Base-by-base conservation (phyloP, 1,140 invertebrate species). In the Drosophila navojoa region DNA sequence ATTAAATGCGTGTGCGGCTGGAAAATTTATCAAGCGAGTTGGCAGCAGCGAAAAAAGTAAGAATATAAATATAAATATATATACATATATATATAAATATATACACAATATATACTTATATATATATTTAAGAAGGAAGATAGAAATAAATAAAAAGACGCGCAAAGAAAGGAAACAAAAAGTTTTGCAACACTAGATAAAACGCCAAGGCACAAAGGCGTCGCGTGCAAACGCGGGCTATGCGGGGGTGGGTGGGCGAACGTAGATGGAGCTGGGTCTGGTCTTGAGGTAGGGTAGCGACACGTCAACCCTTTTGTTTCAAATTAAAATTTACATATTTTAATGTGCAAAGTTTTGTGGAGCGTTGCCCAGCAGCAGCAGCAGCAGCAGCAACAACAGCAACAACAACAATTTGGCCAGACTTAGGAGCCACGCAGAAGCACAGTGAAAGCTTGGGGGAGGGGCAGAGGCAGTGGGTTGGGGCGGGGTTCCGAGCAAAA, bases 251-350 rank as follows among this genome's bases (percentile, higher is more conserved):
- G 49, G 25, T 6, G 27, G 19, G 3, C 3, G 13, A 3, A n/a
- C 11, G 2, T 16, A 4, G 3, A 7, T 15, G 16, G 5, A 4
- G 10, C 10, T 11, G 35, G 27, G 9, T n/a, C 5, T 49, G 4
- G 19, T 49, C 19, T 15, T 40, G 32, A 29, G 25, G 5, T 2
- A 16, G 22, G 44, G 57, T 25, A 54, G 69, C 79, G 67, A 71
- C 68, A 90, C 86, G 81, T 90, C 85, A 90, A 90, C 85, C 85
- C 84, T 87, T 87, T 87, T 89, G 84, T 89, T 87, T 89, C 84
- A 87, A 87, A 87, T 87, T 89, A 87, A 87, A 90, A 90, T 90
- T 90, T 90, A 90, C 85, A 89, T 90, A 90, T 81, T 90, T 90
- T 90, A 90, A 90, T 90, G 85, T 85, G 86, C 86, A 90, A 90